Evolutionary conservation across 2,113 vertebrate genomes (phyloP).

Genomic region (Phalacrocorax aristotelis): DNA sequence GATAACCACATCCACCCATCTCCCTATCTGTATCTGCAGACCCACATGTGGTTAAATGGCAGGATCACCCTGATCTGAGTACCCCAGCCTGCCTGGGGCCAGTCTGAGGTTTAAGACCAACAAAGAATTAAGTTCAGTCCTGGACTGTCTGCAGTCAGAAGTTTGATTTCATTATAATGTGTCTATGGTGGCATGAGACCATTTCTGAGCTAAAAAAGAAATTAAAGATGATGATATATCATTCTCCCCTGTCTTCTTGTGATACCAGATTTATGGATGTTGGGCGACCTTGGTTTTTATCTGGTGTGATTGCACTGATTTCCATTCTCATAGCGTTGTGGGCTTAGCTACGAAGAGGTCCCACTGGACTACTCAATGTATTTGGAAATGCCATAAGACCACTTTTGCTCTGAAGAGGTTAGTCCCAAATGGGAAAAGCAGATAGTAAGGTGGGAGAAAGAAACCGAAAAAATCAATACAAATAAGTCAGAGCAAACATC

Average conservation of each 20-base stretch:
- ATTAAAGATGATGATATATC: not conserved
- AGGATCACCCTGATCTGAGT: not conserved
- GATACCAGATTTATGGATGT: not conserved
- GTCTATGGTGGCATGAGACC: not conserved
- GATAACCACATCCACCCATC: not conserved
- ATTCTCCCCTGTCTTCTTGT: not conserved
- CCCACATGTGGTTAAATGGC: not conserved
- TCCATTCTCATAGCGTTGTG: not conserved
- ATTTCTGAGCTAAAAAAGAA: not conserved
- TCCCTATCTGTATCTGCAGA: not conserved
- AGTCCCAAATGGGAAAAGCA: not conserved
- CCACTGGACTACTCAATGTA: not conserved
- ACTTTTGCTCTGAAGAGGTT: not conserved
- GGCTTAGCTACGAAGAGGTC: not conserved
- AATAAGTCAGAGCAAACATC: not conserved
- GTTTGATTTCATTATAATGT: not conserved
- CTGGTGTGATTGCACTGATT: not conserved
- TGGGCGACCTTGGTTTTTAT: not conserved
- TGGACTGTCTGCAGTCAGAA: not conserved
- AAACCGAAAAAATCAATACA: not conserved
- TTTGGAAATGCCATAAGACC: not conserved
- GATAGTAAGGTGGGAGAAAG: not conserved
- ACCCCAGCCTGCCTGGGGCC: not conserved
- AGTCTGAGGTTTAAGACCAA: not conserved
- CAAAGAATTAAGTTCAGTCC: not conserved